Base-by-base conservation (phyloP, 1,140 invertebrate genomes). In the Sogatella furcifera region DNA sequence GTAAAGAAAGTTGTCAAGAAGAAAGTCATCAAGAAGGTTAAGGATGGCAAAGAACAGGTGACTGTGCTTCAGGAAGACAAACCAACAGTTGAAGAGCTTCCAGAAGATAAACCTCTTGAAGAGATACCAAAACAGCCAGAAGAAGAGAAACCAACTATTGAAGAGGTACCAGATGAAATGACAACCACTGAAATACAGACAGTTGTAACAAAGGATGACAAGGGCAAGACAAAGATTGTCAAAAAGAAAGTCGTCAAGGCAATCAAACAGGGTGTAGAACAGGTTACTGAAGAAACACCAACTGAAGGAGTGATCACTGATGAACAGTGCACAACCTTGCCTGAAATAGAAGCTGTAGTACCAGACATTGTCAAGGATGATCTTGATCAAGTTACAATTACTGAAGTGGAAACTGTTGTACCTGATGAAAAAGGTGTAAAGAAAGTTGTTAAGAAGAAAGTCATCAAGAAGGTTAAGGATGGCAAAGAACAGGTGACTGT, bases 391-490 rank as follows among this genome's bases (percentile, higher is more conserved):
- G 2, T 6, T 28, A 28, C 6, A 38, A 38, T 38, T 38, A 10
- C 5, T 2, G 34, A 38, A 38, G 34, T 38, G 22, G 68, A 59
- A 61, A 64, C 61, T 17, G 61, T 62, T 34, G 57, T 43, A 38
- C 57, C 62, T 63, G 63, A 62, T 60, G 58, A 59, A 60, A 59
- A 55, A 62, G 61, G 57, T 49, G 14, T 17, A 59, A 31, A 65
- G 69, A 60, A 64, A 43, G 65, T 69, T 8, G 74, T 74, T 11
- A 72, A 72, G 63, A 71, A 71, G 63, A 69, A 71, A 43, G 72
- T 69, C 59, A 70, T 31, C 2, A 58, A 59, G 52, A 64, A 63
- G 54, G 60, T 52, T 14, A 61, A 61, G 49, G 57, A 60, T 21
- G 61, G 57, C 5, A 61, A 61, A 54, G 56, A 64, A 38, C 46